A percentile compares a stretch with the other conserved stretches of the same genome.
These are phyloP conservation scores for Bombycilla garrulus DNA, from an alignment of 2,113 vertebrate genomes.

Conservation along the genomic window DNA sequence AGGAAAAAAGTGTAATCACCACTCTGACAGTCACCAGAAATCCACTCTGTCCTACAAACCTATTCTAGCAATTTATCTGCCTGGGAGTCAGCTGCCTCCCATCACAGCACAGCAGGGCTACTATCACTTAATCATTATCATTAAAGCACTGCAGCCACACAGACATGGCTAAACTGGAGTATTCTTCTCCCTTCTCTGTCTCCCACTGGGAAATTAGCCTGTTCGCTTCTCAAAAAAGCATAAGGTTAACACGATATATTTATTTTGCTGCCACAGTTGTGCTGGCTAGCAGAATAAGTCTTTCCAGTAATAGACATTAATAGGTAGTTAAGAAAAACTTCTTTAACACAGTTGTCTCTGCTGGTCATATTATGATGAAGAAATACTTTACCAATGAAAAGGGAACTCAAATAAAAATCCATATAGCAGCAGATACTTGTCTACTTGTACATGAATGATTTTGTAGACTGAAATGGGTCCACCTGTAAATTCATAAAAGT, in stretches of 20 bases:
- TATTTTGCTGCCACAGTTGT: background rate
- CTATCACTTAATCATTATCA: slow-evolving; percentile 55
- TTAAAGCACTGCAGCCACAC: slow-evolving; percentile 19
- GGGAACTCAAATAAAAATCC: background rate
- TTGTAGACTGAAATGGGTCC: background rate
- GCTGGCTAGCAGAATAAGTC: background rate
- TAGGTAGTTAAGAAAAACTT: background rate
- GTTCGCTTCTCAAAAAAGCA: slow-evolving; percentile 39
- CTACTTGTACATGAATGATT: background rate
- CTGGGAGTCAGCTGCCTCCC: slow-evolving; percentile 36
- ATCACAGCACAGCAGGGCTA: slow-evolving; percentile 37
- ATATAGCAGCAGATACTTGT: background rate
- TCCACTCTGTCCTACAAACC: slow-evolving; percentile 13
- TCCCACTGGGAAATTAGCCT: slow-evolving; percentile 48
- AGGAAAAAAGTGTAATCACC: slow-evolving; percentile 6
- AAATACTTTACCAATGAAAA: background rate
- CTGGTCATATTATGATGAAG: background rate
- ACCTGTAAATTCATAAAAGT: background rate
- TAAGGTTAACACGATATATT: background rate
- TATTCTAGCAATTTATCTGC: background rate
- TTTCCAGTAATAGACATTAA: background rate
- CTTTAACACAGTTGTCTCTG: background rate
- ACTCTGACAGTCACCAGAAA: slow-evolving; percentile 52
- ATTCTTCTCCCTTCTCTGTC: slow-evolving; percentile 17
- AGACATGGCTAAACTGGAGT: slow-evolving; percentile 1